Conservation (phyloP, 2,113 vertebrate species). For the Apeltes quadracus region DNA sequence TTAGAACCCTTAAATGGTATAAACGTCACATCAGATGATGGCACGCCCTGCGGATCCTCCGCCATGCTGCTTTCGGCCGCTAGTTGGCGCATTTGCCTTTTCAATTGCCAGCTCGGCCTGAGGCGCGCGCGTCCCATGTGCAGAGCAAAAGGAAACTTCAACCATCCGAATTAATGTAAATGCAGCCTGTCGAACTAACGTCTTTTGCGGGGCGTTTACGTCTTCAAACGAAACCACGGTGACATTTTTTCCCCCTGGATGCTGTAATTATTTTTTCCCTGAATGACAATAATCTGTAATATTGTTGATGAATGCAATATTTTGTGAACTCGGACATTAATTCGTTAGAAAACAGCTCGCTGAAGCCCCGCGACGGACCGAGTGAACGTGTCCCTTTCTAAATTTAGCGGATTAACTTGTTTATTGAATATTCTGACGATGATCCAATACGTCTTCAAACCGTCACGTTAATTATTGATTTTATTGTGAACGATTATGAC, state of each 20-base stretch:
- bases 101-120: conserved; percentile 60
- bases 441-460: neutral
- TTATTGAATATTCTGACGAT: neutral
- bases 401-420: neutral
- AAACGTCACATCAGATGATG: conserved; percentile 39
- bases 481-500: neutral
- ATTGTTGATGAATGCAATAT: neutral
- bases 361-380: neutral
- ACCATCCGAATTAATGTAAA: conserved; percentile 26
- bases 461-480: neutral
- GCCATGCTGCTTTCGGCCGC: conserved; percentile 70
- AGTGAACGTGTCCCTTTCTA: neutral
- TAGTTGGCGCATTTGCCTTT: conserved; percentile 86
- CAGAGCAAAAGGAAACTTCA: conserved; percentile 32
- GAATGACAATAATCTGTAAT: conserved; percentile 4
- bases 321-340: conserved; percentile 1
- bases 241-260: neutral
- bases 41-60: conserved; percentile 60
- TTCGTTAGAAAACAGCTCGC: conserved; percentile 32
- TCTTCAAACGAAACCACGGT: rapidly evolving
- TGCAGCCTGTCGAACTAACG: neutral
- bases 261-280: neutral
- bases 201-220: neutral
- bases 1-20: conserved; percentile 36
- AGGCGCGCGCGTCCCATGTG: conserved; percentile 57